These are phyloP conservation scores for Passer domesticus DNA, from an alignment of 2,113 vertebrate genomes.

Conservation along the genomic window DNA sequence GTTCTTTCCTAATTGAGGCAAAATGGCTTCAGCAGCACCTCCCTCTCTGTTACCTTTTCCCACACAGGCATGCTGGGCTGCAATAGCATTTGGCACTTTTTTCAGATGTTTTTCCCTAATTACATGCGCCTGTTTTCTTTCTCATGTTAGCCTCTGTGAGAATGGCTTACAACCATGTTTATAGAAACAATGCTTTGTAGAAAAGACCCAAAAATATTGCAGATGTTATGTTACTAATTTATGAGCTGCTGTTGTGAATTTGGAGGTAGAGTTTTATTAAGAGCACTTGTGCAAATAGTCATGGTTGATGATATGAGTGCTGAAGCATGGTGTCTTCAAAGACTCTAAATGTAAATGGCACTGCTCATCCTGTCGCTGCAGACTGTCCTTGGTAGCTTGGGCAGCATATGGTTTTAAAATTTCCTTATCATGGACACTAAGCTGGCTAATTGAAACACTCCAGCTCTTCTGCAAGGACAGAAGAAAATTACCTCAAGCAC, in stretches of 20 bases:
- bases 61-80: neutral
- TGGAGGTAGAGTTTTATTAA: conserved; percentile 10
- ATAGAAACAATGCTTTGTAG: neutral
- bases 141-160: neutral
- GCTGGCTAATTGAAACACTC: neutral
- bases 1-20: neutral
- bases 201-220: neutral
- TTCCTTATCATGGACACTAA: neutral
- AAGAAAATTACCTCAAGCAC: neutral
- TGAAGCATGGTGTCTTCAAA: neutral
- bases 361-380: neutral
- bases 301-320: neutral
- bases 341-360: neutral
- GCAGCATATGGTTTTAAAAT: neutral
- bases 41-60: conserved; percentile 11
- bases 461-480: neutral
- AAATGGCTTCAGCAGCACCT: neutral
- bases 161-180: neutral
- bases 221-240: conserved; percentile 12
- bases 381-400: neutral
- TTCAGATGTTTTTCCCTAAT: neutral
- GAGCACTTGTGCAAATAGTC: conserved; percentile 36
- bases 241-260: conserved; percentile 22
- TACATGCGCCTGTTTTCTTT: conserved; percentile 24
- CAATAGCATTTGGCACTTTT: neutral